Base-by-base conservation (phyloP, 2,888 invertebrate genomes). In the Patella pellucida region DNA sequence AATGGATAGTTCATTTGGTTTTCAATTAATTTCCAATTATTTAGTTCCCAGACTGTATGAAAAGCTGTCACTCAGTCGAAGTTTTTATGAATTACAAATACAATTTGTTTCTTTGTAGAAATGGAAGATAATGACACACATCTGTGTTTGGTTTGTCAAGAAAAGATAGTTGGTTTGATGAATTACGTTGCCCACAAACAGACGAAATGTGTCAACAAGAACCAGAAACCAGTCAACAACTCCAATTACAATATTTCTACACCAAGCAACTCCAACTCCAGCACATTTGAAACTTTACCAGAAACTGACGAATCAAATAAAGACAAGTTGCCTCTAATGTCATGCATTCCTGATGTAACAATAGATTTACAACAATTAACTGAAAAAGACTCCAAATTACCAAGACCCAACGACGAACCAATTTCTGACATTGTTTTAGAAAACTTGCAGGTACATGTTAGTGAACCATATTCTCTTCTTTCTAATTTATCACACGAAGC, bases 141-240 rank as follows among this genome's bases (percentile, higher is more conserved):
- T 88, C 93, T 96, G 80, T 97, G 97, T 91, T 94, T 97, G 85
- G 95, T 95, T 88, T 97, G 97, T 91, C 95, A 95, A 84, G 89
- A 93, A 23, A 96, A 96, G 3, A 94, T 97, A 78, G 91, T 94
- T 56, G 97, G 97, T 0, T 92, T 97, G n/a, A 95, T 95, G 68
- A 95, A 95, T 89, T 97, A 97, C 89, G 94, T 97, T 50, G 93
- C 93, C 62, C 97, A 97, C 88, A 94, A 96, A 68, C 95, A 95
- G 88, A 92, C 93, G 52, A 93, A 93, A 82, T 96, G 96, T 73
- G 72, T 77, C 9, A 82, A 82, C 12, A 81, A 81, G 70, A 85
- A 80, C 56, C 19, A 23, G 52, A 54, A 1, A 16, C 9, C 23
- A 3, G 52, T n/a, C 52, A 68, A 70, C 16, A 12, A 16, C 7